Base-by-base conservation (phyloP, 2,888 invertebrate species). In the Salticus scenicus region DNA sequence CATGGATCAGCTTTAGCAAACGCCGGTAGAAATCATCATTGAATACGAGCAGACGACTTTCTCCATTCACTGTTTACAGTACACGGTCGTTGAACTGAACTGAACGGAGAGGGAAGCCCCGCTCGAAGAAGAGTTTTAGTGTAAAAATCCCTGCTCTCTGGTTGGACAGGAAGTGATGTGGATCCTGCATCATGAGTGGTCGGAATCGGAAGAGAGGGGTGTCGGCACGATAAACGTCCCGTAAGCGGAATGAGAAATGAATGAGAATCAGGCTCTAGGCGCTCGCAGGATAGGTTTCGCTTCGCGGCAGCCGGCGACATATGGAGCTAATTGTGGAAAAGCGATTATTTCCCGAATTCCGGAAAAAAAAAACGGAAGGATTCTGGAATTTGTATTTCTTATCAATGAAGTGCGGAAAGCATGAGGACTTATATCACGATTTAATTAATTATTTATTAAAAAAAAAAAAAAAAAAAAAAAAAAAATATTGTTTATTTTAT, bases 21-120 rank as follows among this genome's bases (percentile, higher is more conserved):
- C 20, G 28, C 75, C 66, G 31, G 64, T 57, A 24, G 24, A 57
- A 57, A 20, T 1, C 17, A 12, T 1, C 28, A 27, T 47, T 28
- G 17, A 5, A 57, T n/a, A 12, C 14, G n/a, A 10, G 12, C 2
- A 17, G 24, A 17, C 47, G n/a, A 24, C n/a, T 14, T 24, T 5
- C 24, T 33, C 27, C 27, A 7, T 12, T 1, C 30, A 17, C 30
- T 78, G 78, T 78, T 78, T 78, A 78, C 78, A 33, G 24, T 63
- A 28, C 37, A 8, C 78, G 78, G 78, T 78, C 78, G 70, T 70
- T 78, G 78, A 78, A 78, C 78, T 70, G 24, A 70, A 69, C 47
- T 41, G 70, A 57, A 51, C 71, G 37, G 78, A 70, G n/a, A n/a
- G 70, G 71, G 78, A 78, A 78, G 71, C 57, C 30, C 71, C 24